Conservation (phyloP, 2,113 vertebrate species). For the Anser cygnoides region DNA sequence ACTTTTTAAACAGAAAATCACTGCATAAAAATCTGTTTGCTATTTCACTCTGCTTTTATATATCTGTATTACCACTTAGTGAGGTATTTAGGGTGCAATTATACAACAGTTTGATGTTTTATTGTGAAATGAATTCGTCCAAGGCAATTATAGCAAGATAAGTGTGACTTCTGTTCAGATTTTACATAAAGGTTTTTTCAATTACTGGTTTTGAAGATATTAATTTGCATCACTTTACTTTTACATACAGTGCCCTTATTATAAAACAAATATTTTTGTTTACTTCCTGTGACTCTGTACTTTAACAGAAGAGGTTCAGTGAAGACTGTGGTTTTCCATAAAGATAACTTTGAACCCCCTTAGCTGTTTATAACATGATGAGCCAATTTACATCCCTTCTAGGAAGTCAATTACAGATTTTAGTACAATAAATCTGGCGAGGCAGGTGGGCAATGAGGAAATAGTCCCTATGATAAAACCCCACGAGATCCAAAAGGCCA, state of each 20-base stretch:
- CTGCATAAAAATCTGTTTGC: conserved; percentile 39
- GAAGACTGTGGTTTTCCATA: neutral
- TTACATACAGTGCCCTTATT: neutral
- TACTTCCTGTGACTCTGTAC: neutral
- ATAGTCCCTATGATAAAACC: neutral
- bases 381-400: neutral
- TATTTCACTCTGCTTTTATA: conserved; percentile 60
- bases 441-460: conserved; percentile 5
- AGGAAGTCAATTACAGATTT: conserved; percentile 34
- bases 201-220: conserved; percentile 19
- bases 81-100: conserved; percentile 64
- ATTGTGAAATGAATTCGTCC: conserved; percentile 39
- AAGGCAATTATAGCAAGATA: conserved; percentile 32
- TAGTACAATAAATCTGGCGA: neutral
- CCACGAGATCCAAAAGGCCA: neutral
- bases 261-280: conserved; percentile 7
- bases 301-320: neutral
- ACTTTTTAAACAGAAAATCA: conserved; percentile 49
- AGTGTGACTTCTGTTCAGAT: conserved; percentile 46
- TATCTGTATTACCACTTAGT: conserved; percentile 55
- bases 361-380: neutral
- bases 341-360: neutral
- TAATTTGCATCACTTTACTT: conserved; percentile 32
- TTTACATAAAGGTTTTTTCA: conserved; percentile 33
- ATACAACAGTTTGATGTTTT: conserved; percentile 63